Evolutionary conservation across 2,888 invertebrate species (phyloP).

Genomic region (Nowickia ferox): DNA sequence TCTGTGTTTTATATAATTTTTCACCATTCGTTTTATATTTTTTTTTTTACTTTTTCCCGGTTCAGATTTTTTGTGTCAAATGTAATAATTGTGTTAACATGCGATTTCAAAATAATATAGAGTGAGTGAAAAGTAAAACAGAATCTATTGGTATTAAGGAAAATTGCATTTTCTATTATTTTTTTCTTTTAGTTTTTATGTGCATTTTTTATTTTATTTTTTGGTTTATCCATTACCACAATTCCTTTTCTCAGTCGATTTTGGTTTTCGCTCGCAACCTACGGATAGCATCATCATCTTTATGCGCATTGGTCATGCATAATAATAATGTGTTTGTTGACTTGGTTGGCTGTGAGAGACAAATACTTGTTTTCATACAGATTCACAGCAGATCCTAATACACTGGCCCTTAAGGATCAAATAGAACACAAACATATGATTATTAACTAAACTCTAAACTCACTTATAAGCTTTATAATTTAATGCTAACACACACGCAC

Average conservation of each 20-base stretch:
- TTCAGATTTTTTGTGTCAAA: conserved; percentile 70
- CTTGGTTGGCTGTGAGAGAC: conserved; percentile 50
- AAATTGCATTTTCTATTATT: conserved; percentile 66
- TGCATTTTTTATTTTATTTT: conserved; percentile 75
- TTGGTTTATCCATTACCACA: conserved; percentile 75
- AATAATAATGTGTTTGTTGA: conserved; percentile 68
- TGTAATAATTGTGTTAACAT: conserved; percentile 71
- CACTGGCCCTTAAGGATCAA: conserved; percentile 60
- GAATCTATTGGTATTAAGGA: conserved; percentile 45
- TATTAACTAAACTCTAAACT: conserved; percentile 67
- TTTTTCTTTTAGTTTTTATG: conserved; percentile 44
- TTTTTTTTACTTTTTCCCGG: neutral
- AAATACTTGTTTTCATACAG: conserved; percentile 14
- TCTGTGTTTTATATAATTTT: conserved; percentile 8
- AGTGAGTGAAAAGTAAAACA: conserved; percentile 54
- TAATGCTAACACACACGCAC: conserved; percentile 27
- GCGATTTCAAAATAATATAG: conserved; percentile 70
- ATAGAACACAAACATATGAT: conserved; percentile 70
- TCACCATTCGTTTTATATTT: neutral
- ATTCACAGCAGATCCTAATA: conserved; percentile 2
- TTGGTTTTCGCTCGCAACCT: conserved; percentile 44
- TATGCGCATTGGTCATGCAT: conserved; percentile 62
- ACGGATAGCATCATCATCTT: conserved; percentile 52
- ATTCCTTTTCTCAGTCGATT: conserved; percentile 55
- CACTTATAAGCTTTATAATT: conserved; percentile 67